Percentiles rank a stretch among this genome's conserved stretches.
Conservation (phyloP, 1,140 invertebrate genomes). For the Parapsyche elsis region DNA sequence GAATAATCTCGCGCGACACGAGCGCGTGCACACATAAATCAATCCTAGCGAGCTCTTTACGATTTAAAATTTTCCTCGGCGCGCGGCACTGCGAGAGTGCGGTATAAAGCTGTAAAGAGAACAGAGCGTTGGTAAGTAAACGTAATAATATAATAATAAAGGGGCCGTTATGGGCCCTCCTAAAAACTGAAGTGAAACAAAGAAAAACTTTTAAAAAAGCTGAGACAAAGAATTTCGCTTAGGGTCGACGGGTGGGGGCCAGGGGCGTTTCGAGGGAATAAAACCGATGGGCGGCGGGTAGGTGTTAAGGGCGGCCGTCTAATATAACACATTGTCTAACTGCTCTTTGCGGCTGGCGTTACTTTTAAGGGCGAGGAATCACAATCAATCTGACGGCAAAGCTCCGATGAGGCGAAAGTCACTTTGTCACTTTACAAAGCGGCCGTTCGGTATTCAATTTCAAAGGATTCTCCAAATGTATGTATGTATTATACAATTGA, state of each 20-base stretch:
- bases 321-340: conserved; percentile 44
- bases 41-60: conserved; percentile 47
- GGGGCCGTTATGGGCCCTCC: conserved; percentile 49
- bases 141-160: conserved; percentile 56
- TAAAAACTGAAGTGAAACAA: conserved; percentile 55
- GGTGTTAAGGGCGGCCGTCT: background rate
- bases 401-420: conserved; percentile 9
- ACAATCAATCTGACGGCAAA: conserved; percentile 31
- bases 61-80: conserved; percentile 38
- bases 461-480: background rate
- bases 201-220: conserved; percentile 56
- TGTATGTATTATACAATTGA: no score
- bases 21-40: conserved; percentile 46
- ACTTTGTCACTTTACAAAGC: conserved; percentile 19
- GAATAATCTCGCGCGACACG: background rate
- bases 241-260: conserved; percentile 15
- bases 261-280: conserved; percentile 29
- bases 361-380: conserved; percentile 13
- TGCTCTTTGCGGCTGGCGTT: conserved; percentile 18
- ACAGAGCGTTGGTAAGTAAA: conserved; percentile 43
- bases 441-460: conserved; percentile 1
- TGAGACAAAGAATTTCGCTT: conserved; percentile 54
- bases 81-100: conserved; percentile 38
- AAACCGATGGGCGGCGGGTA: background rate
- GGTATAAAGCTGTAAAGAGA: conserved; percentile 38